Evolutionary conservation across 2,113 vertebrate species (phyloP), one percentile per base, ranked within the genome.

Genomic region (Cyanoliseus patagonus): DNA sequence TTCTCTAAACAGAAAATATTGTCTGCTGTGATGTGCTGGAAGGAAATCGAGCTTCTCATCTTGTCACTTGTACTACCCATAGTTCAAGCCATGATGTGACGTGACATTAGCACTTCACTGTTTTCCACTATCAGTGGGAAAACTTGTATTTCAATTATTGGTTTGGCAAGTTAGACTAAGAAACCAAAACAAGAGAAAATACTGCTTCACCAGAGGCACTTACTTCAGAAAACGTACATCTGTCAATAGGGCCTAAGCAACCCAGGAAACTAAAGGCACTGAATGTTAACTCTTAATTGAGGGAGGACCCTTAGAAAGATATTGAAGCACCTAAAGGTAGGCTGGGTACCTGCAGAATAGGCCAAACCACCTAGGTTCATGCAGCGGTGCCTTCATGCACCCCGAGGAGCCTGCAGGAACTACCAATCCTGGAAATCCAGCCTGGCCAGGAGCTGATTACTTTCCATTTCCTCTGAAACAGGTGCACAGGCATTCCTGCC

Each of bases 361-460:
- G 20, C 23, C 33, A n/a, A 59, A 86, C 67, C 62, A 53, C 51
- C 11, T 5, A 5, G 14, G 39, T 31, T 74, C 52, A 10, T 3
- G 41, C 59, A 44, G 72, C 5, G 0, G 55, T 35, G 57, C 41
- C 47, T 37, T 22, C 0, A 0, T 42, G 13, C 31, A 46, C 35
- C 28, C 41, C 8, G 9, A 8, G 24, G 46, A 80, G 18, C 35
- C 57, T 3, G 0, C 22, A 41, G 61, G 53, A 37, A 14, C n/a
- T 30, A 9, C n/a, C 72, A 37, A 13, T 35, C n/a, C 64, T 77
- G 35, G 25, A 49, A 14, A 39, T 12, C 57, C 35, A 59, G 33
- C 37, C 37, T 17, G 24, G 17, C 7, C 13, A 74, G 73, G 9
- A 80, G 33, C 83, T 4, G 0, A 6, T n/a, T 27, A 13, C 23